Percentiles rank a stretch among this genome's conserved stretches.
Conservation (phyloP, 2,113 vertebrate species). For the Carollia perspicillata region DNA sequence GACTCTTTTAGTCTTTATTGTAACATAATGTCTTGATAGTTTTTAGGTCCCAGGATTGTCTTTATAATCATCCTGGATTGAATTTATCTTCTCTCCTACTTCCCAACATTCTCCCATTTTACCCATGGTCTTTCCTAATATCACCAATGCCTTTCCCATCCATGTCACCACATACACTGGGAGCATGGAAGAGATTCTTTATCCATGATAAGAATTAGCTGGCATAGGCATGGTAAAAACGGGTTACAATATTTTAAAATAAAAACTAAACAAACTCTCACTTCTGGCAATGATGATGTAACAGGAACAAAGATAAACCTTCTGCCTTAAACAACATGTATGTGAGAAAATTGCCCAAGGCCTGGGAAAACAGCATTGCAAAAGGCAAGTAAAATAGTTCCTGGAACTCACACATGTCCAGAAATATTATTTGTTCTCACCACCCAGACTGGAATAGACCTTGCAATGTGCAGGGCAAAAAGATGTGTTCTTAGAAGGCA, state of each 20-base stretch:
- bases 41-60: neutral
- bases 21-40: neutral
- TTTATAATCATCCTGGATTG: neutral
- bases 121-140: neutral
- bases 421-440: neutral
- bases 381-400: neutral
- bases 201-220: neutral
- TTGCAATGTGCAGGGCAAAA: neutral
- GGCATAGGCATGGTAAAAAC: neutral
- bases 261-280: neutral
- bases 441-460: neutral
- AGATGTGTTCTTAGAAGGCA: neutral
- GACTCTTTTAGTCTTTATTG: neutral
- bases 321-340: neutral
- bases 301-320: neutral
- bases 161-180: neutral
- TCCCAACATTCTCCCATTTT: neutral
- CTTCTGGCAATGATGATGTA: neutral
- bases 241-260: neutral
- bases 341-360: neutral
- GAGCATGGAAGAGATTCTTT: neutral
- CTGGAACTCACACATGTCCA: neutral
- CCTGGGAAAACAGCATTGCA: neutral
- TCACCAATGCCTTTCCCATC: neutral
- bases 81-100: neutral